These are phyloP conservation scores for Cynoglossus semilaevis DNA, from an alignment of 2,113 vertebrate species.

Conservation along the genomic window DNA sequence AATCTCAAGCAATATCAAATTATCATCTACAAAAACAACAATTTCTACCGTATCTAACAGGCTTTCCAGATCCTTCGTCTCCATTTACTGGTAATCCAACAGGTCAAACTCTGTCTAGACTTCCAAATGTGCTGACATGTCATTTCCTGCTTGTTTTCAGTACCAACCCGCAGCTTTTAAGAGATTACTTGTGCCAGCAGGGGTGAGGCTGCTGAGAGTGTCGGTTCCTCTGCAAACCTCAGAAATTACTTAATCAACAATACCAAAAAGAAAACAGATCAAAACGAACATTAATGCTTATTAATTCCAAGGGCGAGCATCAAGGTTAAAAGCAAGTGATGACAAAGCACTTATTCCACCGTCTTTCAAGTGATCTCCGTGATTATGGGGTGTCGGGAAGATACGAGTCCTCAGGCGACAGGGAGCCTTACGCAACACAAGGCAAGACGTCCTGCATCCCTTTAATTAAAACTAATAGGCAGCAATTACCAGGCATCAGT, in stretches of 20 bases:
- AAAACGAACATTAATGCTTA: background rate
- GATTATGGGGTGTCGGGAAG: constrained; percentile 55
- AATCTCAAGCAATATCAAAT: no score
- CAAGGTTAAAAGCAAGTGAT: constrained; percentile 43
- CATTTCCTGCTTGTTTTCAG: constrained; percentile 3
- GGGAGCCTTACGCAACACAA: constrained; percentile 27
- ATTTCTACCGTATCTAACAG: background rate
- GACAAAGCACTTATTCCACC: constrained; percentile 21
- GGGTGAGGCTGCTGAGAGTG: background rate
- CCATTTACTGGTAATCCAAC: constrained; percentile 7
- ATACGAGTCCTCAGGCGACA: constrained; percentile 52
- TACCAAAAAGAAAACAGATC: background rate
- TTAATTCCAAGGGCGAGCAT: constrained; percentile 5
- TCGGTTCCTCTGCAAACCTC: background rate
- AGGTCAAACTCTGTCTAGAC: constrained; percentile 27
- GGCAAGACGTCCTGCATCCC: constrained; percentile 46
- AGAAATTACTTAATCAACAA: background rate
- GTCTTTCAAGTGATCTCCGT: constrained; percentile 54
- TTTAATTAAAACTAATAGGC: constrained; percentile 72
- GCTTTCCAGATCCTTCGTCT: background rate
- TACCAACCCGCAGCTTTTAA: constrained; percentile 12
- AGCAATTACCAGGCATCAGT: constrained; percentile 69
- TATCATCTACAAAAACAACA: background rate
- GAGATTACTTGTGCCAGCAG: background rate
- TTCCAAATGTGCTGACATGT: constrained; percentile 9